A percentile compares a stretch with the other conserved stretches of the same genome.
Evolutionary conservation across 2,113 vertebrate species (phyloP).

Genomic region (Limnothrissa miodon): DNA sequence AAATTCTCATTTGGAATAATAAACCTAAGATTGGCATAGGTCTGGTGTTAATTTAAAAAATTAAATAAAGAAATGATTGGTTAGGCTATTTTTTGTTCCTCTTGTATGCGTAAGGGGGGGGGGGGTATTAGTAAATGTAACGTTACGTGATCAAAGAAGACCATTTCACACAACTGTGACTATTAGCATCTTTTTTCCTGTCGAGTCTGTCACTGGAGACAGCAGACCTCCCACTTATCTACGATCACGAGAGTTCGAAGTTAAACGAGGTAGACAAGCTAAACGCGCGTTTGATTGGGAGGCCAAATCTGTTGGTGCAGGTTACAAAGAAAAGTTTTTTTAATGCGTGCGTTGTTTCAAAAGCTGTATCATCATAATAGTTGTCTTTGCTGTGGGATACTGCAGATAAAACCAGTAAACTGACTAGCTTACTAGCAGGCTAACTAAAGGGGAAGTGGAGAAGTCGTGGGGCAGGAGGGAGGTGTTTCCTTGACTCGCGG

Average conservation of each 20-base stretch:
- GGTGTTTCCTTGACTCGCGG: constrained; percentile 21
- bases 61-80: no score
- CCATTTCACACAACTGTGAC: neutral
- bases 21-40: no score
- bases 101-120: neutral
- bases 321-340: neutral
- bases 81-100: no score
- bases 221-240: constrained; percentile 69
- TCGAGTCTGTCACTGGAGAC: constrained; percentile 47
- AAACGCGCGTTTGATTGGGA: constrained; percentile 5
- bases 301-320: constrained; percentile 20
- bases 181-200: neutral
- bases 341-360: neutral
- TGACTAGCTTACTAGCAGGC: constrained; percentile 1
- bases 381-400: neutral
- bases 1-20: no score
- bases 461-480: constrained; percentile 24
- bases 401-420: neutral
- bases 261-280: constrained; percentile 28
- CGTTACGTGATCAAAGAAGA: no score
- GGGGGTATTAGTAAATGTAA: neutral
- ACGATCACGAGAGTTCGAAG: constrained; percentile 56
- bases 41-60: no score
- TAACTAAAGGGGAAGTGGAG: constrained; percentile 31
- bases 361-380: neutral